Base-by-base conservation (phyloP, 2,888 invertebrate species). In the Zaprionus obscuricornis region DNA sequence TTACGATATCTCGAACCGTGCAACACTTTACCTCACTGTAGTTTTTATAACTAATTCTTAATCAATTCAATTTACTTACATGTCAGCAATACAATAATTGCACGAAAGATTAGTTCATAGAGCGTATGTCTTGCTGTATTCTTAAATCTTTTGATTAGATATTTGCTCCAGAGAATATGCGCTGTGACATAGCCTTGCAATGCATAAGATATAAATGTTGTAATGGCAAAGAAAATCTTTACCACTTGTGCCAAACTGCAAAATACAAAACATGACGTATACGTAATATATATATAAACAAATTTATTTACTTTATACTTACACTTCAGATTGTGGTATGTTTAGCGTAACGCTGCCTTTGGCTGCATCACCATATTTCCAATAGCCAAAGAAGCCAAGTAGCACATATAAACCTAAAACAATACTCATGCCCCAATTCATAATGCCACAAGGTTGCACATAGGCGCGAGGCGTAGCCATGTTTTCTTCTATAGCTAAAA, bases 151-250 rank as follows among this genome's bases (percentile, higher is more conserved):
- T 97, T 97, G 31, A 90, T 89, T 31, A 92, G 72, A 54, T 91
- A 91, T 26, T 90, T 90, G 47, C 87, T 71, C 97, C 97, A 98
- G 69, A 98, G 95, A 58, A 99, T 97, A 83, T 96, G 96, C 92
- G 98, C 95, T 0, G 99, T 98, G 2, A 99, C 99, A 91, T 98
- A 99, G 90, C 99, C 98, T 90, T 99, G 98, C n/a, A 99, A 92
- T 24, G 96, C 95, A 91, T 98, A 99, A 0, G 98, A 97, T 78
- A 98, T 93, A 92, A 98, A 97, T 39, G 98, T 96, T 11, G 96
- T 96, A 0, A 95, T 90, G 0, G 96, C 96, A 55, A 96, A 96
- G 93, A 96, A 94, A 20, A 96, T 76, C 86, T 96, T 96, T 0
- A 95, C 95, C n/a, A 94, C 93, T 86, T 96, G 95, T 0, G 95